Conservation (phyloP, 23 tunicate species). For the Botrylloides violaceus region DNA sequence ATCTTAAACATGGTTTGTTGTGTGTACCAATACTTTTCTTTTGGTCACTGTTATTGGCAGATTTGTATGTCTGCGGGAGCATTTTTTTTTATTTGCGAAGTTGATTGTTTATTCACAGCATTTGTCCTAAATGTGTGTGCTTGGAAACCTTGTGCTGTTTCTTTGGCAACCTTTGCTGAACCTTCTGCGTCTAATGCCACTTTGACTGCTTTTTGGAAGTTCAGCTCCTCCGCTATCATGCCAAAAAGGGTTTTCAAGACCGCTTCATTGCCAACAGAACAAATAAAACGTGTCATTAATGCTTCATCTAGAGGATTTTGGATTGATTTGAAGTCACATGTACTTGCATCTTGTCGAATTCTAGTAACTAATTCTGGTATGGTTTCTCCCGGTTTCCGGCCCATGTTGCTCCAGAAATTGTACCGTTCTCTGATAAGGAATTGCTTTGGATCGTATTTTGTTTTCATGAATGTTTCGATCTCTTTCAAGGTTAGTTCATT, state of each 20-base stretch:
- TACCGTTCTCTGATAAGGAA: conserved; percentile 24
- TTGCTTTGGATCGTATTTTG: conserved; percentile 23
- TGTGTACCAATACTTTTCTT: too few species aligned
- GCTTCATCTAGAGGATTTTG: conserved; percentile 33
- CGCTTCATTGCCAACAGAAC: conserved; percentile 24
- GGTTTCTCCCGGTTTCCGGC: conserved; percentile 24
- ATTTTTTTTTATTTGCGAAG: too few species aligned
- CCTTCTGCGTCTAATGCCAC: conserved; percentile 23
- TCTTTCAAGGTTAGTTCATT: conserved; percentile 16
- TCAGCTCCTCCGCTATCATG: conserved; percentile 22
- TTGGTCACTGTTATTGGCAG: too few species aligned
- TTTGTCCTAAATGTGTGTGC: too few species aligned
- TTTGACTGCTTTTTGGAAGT: conserved; percentile 18
- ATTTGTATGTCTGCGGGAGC: too few species aligned
- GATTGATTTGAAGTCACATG: conserved; percentile 30
- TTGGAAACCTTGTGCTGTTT: conserved; percentile 8
- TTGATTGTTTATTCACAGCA: conserved; percentile 3
- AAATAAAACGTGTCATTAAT: conserved; percentile 26
- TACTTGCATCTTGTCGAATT: conserved; percentile 35
- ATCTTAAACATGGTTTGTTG: too few species aligned
- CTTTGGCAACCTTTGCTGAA: conserved; percentile 32
- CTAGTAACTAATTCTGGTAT: conserved; percentile 26
- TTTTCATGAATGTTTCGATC: conserved; percentile 13
- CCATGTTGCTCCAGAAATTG: conserved; percentile 34
- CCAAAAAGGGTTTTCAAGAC: conserved; percentile 27